Conservation (phyloP, 2,888 invertebrate species). For the Cheilosia vernalis region DNA sequence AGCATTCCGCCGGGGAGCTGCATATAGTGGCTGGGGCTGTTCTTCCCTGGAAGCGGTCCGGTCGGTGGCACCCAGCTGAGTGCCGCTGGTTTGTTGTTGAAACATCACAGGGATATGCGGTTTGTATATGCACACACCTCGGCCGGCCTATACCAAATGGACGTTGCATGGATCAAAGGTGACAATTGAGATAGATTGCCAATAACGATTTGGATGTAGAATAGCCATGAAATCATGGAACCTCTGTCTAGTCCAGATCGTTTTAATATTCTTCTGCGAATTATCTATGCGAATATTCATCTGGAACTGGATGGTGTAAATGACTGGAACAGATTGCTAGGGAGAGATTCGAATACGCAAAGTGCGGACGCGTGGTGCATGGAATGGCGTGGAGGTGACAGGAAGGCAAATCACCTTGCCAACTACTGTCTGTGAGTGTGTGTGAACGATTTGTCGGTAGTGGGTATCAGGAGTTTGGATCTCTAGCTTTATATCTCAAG, state of each 20-base stretch:
- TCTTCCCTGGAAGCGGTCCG: constrained; percentile 13
- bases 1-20: constrained; percentile 54
- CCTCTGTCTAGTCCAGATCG: constrained; percentile 40
- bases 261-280: constrained; percentile 72
- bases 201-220: constrained; percentile 54
- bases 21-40: constrained; percentile 14
- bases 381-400: no score
- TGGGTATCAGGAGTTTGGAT: no score
- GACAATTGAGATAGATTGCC: constrained; percentile 72
- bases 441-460: no score
- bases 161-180: constrained; percentile 64
- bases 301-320: constrained; percentile 39
- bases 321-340: constrained; percentile 2
- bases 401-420: no score
- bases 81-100: constrained; percentile 38
- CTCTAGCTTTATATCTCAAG: no score
- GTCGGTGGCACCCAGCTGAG: constrained; percentile 65
- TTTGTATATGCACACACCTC: background rate
- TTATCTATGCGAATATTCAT: constrained; percentile 60
- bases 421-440: no score
- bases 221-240: constrained; percentile 56
- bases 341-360: no score
- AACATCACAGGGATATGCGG: constrained; percentile 6
- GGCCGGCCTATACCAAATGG: background rate
- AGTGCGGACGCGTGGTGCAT: no score